These are phyloP conservation scores for Lypha dubia DNA, from an alignment of 2,888 invertebrate species.

Conservation along the genomic window DNA sequence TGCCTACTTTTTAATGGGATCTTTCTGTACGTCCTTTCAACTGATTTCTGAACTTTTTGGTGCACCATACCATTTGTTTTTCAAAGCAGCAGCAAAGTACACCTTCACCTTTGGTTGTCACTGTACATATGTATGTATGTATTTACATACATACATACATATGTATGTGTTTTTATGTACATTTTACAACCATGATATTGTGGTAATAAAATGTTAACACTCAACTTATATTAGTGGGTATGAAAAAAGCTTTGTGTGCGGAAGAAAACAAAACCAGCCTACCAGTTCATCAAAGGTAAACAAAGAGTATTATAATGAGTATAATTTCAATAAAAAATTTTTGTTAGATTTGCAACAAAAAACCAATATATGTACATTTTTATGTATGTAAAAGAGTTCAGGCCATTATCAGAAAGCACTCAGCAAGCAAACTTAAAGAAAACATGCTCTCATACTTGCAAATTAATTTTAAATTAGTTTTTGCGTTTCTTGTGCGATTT, in stretches of 20 bases:
- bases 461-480: slow-evolving; percentile 19
- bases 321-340: background rate
- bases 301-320: background rate
- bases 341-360: slow-evolving; percentile 28
- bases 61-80: too few species aligned
- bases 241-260: slow-evolving; percentile 9
- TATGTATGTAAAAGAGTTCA: too few species aligned
- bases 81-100: too few species aligned
- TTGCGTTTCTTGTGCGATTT: slow-evolving; percentile 13
- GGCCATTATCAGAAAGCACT: background rate
- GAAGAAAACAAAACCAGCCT: slow-evolving; percentile 1
- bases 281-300: background rate
- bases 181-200: background rate
- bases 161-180: too few species aligned
- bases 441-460: background rate
- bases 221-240: slow-evolving; percentile 4
- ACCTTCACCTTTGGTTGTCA: background rate
- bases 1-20: too few species aligned
- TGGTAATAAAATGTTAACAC: slow-evolving; percentile 1
- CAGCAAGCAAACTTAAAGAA: background rate
- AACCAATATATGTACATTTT: background rate
- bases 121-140: background rate
- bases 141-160: background rate
- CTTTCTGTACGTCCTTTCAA: too few species aligned
- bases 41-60: too few species aligned